Percentiles rank a stretch among this genome's conserved stretches.
phyloP scores from a whole-genome alignment of 2,888 invertebrate species.

The Unio pictorum region DNA sequence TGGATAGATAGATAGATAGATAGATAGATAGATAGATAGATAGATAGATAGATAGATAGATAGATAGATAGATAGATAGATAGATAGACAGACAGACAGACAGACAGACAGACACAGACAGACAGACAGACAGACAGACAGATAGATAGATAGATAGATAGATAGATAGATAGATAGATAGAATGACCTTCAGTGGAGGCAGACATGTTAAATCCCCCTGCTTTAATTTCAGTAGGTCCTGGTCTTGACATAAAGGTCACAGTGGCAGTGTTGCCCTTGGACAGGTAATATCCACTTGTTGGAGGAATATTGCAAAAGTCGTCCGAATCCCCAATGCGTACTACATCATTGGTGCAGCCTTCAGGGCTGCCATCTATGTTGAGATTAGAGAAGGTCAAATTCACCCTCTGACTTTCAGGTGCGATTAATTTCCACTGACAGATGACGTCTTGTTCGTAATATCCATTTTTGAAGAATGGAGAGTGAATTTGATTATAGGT shows the following conservation, averaged over 20 bases:
- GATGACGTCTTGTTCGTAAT: slow-evolving; percentile 30
- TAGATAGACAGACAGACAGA: not conserved
- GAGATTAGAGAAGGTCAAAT: slow-evolving; percentile 17
- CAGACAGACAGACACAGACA: not conserved
- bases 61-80: too few relatives aligned
- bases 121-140: not conserved
- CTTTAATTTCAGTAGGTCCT: slow-evolving; percentile 12
- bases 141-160: not conserved
- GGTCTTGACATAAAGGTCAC: slow-evolving; percentile 26
- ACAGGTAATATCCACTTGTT: slow-evolving; percentile 6
- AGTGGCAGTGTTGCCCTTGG: slow-evolving; percentile 7
- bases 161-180: not conserved
- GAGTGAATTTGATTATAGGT: slow-evolving; percentile 22
- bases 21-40: too few relatives aligned
- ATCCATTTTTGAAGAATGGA: slow-evolving; percentile 22
- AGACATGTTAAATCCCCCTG: slow-evolving; percentile 25
- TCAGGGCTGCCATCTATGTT: slow-evolving; percentile 9
- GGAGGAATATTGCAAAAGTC: slow-evolving; percentile 15
- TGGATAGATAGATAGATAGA: too few relatives aligned
- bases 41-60: too few relatives aligned
- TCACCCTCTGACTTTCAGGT: slow-evolving; percentile 22
- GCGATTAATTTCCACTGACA: slow-evolving; percentile 29
- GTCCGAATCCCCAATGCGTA: slow-evolving; percentile 15
- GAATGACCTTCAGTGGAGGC: slow-evolving; percentile 21
- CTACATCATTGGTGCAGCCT: slow-evolving; percentile 18